Conservation (phyloP, 1,140 invertebrate genomes). For the Apis laboriosa region DNA sequence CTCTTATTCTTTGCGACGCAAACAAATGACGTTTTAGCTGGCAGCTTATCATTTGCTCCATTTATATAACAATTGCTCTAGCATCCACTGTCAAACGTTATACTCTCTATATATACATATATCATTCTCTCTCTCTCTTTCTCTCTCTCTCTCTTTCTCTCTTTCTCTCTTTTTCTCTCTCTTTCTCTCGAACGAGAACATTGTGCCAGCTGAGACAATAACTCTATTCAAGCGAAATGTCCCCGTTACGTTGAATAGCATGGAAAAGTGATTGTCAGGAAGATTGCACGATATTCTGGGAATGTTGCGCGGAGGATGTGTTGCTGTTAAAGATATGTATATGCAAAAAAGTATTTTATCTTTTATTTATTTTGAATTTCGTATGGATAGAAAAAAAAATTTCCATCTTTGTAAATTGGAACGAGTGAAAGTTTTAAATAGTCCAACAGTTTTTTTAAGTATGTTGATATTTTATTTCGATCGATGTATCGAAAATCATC, state of each 20-base stretch:
- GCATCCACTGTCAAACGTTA: not conserved
- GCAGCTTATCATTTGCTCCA: slow-evolving; percentile 32
- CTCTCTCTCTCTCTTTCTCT: not conserved
- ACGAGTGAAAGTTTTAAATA: not conserved
- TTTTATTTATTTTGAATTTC: not conserved
- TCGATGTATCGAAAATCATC: too few species aligned
- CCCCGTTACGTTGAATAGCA: slow-evolving; percentile 26
- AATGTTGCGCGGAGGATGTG: not conserved
- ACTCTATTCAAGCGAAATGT: slow-evolving; percentile 31
- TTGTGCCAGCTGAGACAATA: slow-evolving; percentile 31
- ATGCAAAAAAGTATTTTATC: too few species aligned
- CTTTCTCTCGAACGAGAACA: not conserved
- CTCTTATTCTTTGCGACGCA: not conserved
- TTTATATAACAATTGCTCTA: slow-evolving; percentile 23
- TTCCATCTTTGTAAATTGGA: not conserved
- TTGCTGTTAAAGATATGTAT: not conserved
- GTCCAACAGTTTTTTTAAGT: not conserved
- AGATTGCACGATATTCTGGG: not conserved
- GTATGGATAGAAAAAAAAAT: not conserved
- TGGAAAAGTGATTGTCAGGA: slow-evolving; percentile 33
- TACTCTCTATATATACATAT: too few species aligned
- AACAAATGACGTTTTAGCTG: slow-evolving; percentile 17
- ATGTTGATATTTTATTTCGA: too few species aligned
- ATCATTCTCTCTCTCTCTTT: too few species aligned
- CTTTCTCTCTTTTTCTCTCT: not conserved